Base-by-base conservation (phyloP, 2,888 invertebrate genomes). In the Encarsia formosa region DNA sequence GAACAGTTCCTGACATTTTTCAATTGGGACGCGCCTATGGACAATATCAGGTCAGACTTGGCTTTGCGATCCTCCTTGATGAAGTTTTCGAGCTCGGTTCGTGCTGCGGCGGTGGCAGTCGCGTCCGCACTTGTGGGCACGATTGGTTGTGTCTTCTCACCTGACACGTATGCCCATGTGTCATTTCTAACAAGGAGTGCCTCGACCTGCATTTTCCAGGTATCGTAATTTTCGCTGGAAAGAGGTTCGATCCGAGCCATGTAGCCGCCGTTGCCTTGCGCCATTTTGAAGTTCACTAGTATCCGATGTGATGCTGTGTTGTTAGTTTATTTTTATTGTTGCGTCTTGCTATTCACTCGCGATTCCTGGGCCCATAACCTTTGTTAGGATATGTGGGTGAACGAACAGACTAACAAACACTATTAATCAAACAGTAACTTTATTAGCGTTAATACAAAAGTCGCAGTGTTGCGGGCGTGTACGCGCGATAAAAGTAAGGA, bases 1-100 rank as follows among this genome's bases (percentile, higher is more conserved):
- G 23, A 19, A 26, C 55, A 52, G n/a, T 29, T 26, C 18, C 49
- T 47, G 8, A 55, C 29, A n/a, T 41, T 35, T 8, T 31, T 42
- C 2, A 42, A 20, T 16, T 42, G 20, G 6, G 42, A 31, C 9
- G 42, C 19, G 9, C n/a, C 20, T 3, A 42, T 42, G 2, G 42
- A 31, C 4, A 42, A 20, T 20, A 42, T 31, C 2, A 42, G 4
- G 16, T 42, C 32, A 2, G 42, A 40, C 6, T 40, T 23, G 2
- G 24, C 40, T 16, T 40, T 40, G 2, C 23, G 9, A 9, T 40
- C 24, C 9, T 13, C 42, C 2, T 31, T 9, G 18, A 20, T 16
- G 31, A 31, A 40, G n/a, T 40, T n/a, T 40, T 23, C 18, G 3
- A 18, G 2, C n/a, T n/a, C n/a, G n/a, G n/a, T n/a, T n/a, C n/a